phyloP scores from a whole-genome alignment of 2,113 vertebrate species.

The Gavialis gangeticus region DNA sequence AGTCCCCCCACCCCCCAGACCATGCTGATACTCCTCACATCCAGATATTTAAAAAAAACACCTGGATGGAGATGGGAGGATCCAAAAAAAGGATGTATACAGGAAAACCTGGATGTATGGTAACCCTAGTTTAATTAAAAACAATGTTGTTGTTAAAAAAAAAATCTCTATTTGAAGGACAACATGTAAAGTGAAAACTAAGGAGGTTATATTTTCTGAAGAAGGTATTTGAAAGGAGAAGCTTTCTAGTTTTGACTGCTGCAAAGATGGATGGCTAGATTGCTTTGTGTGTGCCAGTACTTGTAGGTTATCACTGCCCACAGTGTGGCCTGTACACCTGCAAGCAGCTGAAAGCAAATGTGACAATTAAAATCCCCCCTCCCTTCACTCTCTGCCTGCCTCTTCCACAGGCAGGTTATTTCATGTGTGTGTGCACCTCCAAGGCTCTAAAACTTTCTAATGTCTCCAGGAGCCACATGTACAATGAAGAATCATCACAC shows the following conservation, averaged over 20 bases:
- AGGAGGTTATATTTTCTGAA: not conserved
- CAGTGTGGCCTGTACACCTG: accelerated
- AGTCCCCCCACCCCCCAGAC: too few species aligned
- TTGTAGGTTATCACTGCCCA: not conserved
- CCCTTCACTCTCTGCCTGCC: not conserved
- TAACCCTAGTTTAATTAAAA: not conserved
- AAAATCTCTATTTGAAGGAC: accelerated
- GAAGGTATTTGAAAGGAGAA: not conserved
- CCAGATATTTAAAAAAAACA: too few species aligned
- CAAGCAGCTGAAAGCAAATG: not conserved
- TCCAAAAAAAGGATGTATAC: too few species aligned
- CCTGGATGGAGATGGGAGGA: too few species aligned
- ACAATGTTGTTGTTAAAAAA: not conserved
- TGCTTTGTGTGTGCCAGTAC: not conserved
- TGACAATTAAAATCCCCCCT: not conserved
- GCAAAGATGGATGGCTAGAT: accelerated
- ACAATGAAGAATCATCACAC: not conserved
- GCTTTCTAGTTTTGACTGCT: not conserved
- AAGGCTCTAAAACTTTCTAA: not conserved
- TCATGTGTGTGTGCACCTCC: accelerated
- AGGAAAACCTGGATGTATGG: too few species aligned
- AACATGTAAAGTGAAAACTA: accelerated
- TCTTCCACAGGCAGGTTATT: not conserved
- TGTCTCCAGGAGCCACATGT: not conserved
- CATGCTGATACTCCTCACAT: too few species aligned